Conservation (phyloP, 2,888 invertebrate species). For the Pelosia muscerda region DNA sequence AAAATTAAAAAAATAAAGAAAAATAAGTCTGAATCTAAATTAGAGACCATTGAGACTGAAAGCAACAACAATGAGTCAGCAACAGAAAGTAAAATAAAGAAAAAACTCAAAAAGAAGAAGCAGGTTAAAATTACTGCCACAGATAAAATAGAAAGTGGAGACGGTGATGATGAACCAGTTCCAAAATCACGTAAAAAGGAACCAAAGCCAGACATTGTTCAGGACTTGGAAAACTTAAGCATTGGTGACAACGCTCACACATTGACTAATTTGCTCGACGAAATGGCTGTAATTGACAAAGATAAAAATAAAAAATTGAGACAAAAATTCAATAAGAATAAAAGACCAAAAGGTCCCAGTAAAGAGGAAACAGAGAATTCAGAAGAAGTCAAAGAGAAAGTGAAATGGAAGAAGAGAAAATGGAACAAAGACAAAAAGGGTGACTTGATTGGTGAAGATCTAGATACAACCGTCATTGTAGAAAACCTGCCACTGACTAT, state of each 20-base stretch:
- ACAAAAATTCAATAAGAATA: constrained; percentile 61
- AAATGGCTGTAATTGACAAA: constrained; percentile 78
- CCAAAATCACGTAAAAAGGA: constrained; percentile 63
- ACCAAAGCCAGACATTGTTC: constrained; percentile 65
- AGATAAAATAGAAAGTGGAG: constrained; percentile 36
- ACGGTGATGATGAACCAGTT: constrained; percentile 60
- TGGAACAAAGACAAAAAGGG: constrained; percentile 77
- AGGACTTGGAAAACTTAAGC: constrained; percentile 71
- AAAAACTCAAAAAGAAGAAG: constrained; percentile 66
- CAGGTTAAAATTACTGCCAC: constrained; percentile 38
- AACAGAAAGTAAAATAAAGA: constrained; percentile 48
- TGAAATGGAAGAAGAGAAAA: constrained; percentile 75
- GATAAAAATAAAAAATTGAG: constrained; percentile 66
- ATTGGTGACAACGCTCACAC: constrained; percentile 79
- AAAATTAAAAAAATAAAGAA: constrained; percentile 59
- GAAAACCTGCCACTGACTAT: constrained; percentile 73
- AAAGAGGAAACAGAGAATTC: constrained; percentile 47
- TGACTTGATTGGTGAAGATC: constrained; percentile 46
- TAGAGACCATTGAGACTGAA: constrained; percentile 43
- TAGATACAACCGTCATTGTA: constrained; percentile 63
- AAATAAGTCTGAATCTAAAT: constrained; percentile 32
- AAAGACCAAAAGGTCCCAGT: constrained; percentile 43
- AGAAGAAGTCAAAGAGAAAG: constrained; percentile 65
- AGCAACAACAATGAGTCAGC: constrained; percentile 43
- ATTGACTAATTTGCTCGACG: constrained; percentile 71